These are phyloP conservation scores for Leptocoma aspasia DNA, from an alignment of 2,113 vertebrate species.

Conservation along the genomic window DNA sequence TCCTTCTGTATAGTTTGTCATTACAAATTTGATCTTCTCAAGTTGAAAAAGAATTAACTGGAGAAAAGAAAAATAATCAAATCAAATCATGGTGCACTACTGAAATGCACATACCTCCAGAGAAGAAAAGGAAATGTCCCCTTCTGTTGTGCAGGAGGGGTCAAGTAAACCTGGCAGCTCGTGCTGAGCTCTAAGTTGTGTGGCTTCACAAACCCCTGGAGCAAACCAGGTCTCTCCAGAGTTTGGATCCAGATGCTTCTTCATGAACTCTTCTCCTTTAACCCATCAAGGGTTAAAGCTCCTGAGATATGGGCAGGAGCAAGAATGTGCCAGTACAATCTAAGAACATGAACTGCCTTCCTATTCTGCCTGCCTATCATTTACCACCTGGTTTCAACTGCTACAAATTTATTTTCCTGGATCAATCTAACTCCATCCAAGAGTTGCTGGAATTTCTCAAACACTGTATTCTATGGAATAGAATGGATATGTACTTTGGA, in stretches of 20 bases:
- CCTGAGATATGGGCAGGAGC: background rate
- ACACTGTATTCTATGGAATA: background rate
- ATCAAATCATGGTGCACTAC: background rate
- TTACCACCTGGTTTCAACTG: background rate
- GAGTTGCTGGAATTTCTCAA: background rate
- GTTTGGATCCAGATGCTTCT: background rate
- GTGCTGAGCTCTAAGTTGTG: background rate
- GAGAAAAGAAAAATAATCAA: background rate
- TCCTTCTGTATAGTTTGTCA: background rate
- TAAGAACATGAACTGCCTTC: background rate
- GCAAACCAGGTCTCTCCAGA: background rate
- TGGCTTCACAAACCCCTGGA: background rate
- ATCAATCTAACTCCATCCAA: background rate
- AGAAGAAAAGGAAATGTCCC: background rate
- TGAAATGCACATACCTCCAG: background rate
- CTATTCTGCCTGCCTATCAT: background rate
- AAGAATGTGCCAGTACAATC: background rate
- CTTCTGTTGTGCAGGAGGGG: background rate
- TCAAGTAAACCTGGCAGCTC: background rate
- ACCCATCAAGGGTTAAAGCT: too few relatives aligned
- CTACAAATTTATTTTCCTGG: background rate
- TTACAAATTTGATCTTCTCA: background rate
- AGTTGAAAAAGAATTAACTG: background rate
- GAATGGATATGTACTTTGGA: background rate
- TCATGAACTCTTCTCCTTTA: background rate